Conservation (phyloP, 2,888 invertebrate species). For the Aspidiotus destructor region DNA sequence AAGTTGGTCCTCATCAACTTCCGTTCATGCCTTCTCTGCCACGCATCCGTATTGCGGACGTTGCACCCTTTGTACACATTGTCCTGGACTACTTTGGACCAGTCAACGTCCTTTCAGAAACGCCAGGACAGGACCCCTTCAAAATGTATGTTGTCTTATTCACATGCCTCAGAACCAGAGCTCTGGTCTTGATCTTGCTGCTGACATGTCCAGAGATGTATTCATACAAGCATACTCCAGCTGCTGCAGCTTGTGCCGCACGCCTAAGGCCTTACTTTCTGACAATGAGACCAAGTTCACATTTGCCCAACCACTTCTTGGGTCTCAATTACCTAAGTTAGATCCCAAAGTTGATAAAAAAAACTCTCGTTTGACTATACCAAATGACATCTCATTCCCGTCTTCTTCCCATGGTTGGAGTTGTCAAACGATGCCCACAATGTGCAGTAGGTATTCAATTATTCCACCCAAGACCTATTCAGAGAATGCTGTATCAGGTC, state of each 20-base stretch:
- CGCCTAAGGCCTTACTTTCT: neutral
- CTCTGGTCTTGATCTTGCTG: neutral
- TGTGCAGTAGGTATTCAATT: too few relatives aligned
- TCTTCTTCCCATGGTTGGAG: neutral
- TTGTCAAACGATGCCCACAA: too few relatives aligned
- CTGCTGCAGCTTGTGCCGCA: neutral
- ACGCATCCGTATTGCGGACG: neutral
- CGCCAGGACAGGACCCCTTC: neutral
- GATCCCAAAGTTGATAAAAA: neutral
- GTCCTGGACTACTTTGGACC: neutral
- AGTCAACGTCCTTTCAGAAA: neutral
- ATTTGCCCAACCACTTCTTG: neutral
- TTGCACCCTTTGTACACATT: neutral
- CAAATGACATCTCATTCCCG: neutral
- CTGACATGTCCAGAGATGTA: neutral
- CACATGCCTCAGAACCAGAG: neutral
- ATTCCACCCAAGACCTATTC: too few relatives aligned
- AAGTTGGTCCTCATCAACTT: neutral
- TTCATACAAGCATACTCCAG: neutral
- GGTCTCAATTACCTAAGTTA: neutral
- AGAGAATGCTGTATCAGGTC: too few relatives aligned
- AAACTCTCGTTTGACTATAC: neutral
- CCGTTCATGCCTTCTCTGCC: neutral
- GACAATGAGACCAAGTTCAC: neutral
- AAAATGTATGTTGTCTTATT: neutral